Evolutionary conservation across 1,140 invertebrate species (phyloP).

Genomic region (Nilaparvata lugens): DNA sequence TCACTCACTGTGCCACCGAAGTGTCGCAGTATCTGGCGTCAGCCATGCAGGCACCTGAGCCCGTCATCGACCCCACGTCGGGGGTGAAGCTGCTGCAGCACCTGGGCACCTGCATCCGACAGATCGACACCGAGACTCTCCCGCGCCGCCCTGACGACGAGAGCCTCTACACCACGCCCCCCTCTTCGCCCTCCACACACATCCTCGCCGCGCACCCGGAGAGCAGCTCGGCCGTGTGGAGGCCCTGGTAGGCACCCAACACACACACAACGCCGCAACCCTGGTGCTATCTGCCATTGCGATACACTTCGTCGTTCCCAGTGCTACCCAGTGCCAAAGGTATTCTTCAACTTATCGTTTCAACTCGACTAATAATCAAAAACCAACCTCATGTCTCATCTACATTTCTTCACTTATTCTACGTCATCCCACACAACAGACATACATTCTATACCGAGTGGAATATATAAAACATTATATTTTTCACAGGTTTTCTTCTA

Average conservation of each 20-base stretch:
- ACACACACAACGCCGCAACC: no score
- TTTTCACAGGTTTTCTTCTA: no score
- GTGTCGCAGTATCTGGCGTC: conserved; percentile 42
- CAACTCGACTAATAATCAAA: not conserved
- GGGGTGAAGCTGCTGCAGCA: conserved; percentile 38
- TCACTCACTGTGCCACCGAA: conserved; percentile 38
- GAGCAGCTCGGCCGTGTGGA: conserved; percentile 30
- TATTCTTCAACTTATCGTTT: not conserved
- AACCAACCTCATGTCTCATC: not conserved
- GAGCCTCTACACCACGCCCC: conserved; percentile 17
- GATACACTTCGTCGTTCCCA: no score
- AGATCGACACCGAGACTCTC: conserved; percentile 29
- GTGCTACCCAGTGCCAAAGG: not conserved
- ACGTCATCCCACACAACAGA: not conserved
- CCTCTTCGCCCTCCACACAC: not conserved
- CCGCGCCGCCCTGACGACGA: conserved; percentile 11
- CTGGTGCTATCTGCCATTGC: no score
- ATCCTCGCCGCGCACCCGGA: not conserved
- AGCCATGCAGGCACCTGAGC: conserved; percentile 30
- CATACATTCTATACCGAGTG: no score
- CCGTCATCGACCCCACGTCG: conserved; percentile 34
- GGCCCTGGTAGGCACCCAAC: conserved; percentile 32
- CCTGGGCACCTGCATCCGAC: conserved; percentile 36
- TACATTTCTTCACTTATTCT: not conserved
- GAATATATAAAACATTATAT: no score